These are phyloP conservation scores for Paraplagusia blochii DNA, from an alignment of 2,113 vertebrate species.

Conservation along the genomic window DNA sequence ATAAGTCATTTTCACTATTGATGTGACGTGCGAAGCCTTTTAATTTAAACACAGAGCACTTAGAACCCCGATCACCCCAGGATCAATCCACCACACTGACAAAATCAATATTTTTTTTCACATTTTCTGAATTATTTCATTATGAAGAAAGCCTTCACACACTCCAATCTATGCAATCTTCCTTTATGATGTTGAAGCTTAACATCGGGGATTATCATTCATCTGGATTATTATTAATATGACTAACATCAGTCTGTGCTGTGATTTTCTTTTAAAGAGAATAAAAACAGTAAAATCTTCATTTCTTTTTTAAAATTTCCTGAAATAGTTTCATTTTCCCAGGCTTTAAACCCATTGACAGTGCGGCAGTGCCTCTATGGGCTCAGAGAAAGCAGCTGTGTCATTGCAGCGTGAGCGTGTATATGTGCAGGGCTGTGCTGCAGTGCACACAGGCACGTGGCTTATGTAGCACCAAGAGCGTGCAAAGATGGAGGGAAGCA, in stretches of 20 bases:
- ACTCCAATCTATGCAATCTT: constrained; percentile 26
- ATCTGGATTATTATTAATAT: constrained; percentile 15
- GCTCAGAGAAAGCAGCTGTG: constrained; percentile 47
- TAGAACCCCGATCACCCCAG: constrained; percentile 1
- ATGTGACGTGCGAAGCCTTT: neutral
- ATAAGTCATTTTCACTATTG: neutral
- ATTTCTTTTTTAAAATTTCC: neutral
- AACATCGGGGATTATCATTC: constrained; percentile 13
- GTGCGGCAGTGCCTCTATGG: constrained; percentile 29
- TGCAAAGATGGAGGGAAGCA: constrained; percentile 43
- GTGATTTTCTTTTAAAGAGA: neutral
- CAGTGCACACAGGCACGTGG: constrained; percentile 58
- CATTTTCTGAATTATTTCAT: constrained; percentile 25
- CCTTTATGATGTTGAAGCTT: constrained; percentile 17
- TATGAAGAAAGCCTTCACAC: constrained; percentile 18
- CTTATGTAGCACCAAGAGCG: constrained; percentile 40
- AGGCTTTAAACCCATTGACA: too few relatives aligned
- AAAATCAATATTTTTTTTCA: constrained; percentile 13
- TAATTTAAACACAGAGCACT: neutral
- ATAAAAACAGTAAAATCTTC: neutral
- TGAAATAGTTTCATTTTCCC: neutral
- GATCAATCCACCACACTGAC: constrained; percentile 14
- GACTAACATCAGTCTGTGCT: too few relatives aligned
- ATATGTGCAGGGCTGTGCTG: constrained; percentile 42
- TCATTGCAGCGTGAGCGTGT: constrained; percentile 51